Evolutionary conservation across 2,113 vertebrate genomes (phyloP).

Genomic region (Cettia cetti): DNA sequence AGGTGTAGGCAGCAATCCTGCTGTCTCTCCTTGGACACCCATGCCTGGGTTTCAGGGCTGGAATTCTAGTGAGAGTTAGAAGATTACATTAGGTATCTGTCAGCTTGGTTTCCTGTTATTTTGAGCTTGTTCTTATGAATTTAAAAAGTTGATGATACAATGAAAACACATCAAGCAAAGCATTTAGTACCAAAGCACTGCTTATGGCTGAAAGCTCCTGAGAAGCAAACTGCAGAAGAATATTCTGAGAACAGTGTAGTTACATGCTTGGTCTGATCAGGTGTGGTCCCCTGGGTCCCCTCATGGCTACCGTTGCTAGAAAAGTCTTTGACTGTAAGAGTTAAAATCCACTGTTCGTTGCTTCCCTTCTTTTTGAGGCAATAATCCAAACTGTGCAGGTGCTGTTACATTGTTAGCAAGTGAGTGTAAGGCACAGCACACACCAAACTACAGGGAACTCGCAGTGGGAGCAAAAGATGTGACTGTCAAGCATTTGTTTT

Average conservation of each 20-base stretch:
- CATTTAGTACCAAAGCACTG: background rate
- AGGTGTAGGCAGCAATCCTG: background rate
- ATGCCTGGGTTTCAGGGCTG: background rate
- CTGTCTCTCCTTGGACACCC: background rate
- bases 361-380: background rate
- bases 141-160: background rate
- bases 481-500: background rate
- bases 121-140: background rate
- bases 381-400: background rate
- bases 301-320: background rate
- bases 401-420: background rate
- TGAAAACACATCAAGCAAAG: background rate
- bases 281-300: background rate
- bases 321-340: background rate
- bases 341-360: background rate
- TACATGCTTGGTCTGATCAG: background rate
- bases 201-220: background rate
- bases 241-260: background rate
- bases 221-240: background rate
- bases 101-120: background rate
- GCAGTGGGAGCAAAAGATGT: background rate
- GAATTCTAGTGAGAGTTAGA: background rate
- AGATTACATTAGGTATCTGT: background rate
- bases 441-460: background rate
- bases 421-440: background rate